These are phyloP conservation scores for Heptranchias perlo DNA, from an alignment of 2,113 vertebrate species.

Conservation along the genomic window DNA sequence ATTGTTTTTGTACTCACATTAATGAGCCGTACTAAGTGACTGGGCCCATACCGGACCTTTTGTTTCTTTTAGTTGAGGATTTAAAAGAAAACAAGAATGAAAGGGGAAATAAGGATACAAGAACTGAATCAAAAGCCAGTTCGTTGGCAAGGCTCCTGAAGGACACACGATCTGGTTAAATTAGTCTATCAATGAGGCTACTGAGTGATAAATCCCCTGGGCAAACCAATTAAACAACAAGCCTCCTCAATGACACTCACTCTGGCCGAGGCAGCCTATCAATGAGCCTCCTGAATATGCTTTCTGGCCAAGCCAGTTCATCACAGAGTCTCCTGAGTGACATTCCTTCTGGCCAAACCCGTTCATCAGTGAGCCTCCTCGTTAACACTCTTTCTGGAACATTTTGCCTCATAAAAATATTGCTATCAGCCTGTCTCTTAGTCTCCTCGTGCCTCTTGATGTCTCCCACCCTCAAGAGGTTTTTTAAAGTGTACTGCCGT, in stretches of 20 bases:
- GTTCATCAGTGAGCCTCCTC: neutral
- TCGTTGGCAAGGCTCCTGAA: neutral
- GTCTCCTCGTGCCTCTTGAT: neutral
- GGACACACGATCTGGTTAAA: slow-evolving; percentile 11
- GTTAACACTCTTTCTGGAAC: neutral
- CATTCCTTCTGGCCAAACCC: neutral
- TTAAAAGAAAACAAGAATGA: neutral
- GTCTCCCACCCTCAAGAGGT: neutral
- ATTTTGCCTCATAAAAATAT: neutral
- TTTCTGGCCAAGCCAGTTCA: neutral
- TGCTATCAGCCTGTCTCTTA: neutral
- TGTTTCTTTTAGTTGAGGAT: neutral
- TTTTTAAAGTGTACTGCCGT: neutral
- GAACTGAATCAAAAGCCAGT: slow-evolving; percentile 6
- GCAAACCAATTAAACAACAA: neutral
- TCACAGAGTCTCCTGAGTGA: neutral
- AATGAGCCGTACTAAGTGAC: neutral
- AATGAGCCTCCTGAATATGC: neutral
- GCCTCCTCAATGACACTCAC: neutral
- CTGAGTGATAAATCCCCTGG: slow-evolving; percentile 8
- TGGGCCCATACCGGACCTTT: neutral
- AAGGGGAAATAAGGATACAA: neutral
- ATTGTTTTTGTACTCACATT: neutral
- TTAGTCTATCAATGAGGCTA: slow-evolving; percentile 4
- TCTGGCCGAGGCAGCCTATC: neutral